Base-by-base conservation (phyloP, 2,888 invertebrate species). In the Conistra vaccinii region DNA sequence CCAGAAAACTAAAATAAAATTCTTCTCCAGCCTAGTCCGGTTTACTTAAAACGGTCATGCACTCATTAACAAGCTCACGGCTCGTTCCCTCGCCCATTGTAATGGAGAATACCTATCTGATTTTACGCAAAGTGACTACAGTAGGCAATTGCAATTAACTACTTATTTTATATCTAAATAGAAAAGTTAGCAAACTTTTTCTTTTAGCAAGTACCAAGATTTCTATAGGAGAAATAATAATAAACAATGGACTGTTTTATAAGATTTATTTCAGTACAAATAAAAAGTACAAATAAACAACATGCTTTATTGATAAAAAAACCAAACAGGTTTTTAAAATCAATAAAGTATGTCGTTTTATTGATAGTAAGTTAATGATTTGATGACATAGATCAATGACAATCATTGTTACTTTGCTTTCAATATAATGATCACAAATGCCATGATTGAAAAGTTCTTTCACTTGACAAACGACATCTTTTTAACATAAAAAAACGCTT, bases 71-170 rank as follows among this genome's bases (percentile, higher is more conserved):
- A 69, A 35, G 12, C 42, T 60, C 60, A 45, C 69, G 63, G 55
- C 29, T 55, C 4, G 69, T 58, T 70, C 68, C 65, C 45, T 74
- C 69, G 39, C 57, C 73, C 60, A 65, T 57, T 39, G 51, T 67
- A 61, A 80, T 62, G 23, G 73, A 51, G 51, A 77, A 63, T 73
- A 23, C 48, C 48, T 48, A 84, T 84, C 81, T 61, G 84, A 81
- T 81, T 78, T 78, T 76, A 83, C 84, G 84, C 81, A 72, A 77
- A 74, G 51, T 70, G 77, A 65, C 26, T 77, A 58, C 73, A 48
- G 63, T 61, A 20, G 68, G 62, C 57, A 57, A 63, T 51, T 42
- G 65, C 48, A 57, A 67, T 78, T 74, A 82, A 53, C 63, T 69
- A 69, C 51, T 66, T 61, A 69, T 69, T 63, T 72, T 78, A 70